Conservation (phyloP, 1,140 invertebrate species). For the Lucilia cuprina region DNA sequence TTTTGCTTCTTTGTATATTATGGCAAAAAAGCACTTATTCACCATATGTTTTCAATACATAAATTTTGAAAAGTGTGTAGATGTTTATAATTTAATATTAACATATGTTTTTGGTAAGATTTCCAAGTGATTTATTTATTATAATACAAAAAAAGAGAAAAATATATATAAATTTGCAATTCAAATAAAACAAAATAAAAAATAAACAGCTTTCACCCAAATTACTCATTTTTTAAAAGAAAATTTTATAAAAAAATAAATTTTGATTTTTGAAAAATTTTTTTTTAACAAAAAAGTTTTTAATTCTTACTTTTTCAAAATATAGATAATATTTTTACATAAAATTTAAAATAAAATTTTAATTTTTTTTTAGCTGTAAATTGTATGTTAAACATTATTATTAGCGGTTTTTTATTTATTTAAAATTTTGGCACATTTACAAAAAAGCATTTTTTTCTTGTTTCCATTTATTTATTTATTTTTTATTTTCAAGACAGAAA, state of each 20-base stretch:
- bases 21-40: neutral
- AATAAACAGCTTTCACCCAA: neutral
- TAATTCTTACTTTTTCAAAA: neutral
- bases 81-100: neutral
- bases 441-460: neutral
- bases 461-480: neutral
- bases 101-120: neutral
- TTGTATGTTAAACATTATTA: neutral
- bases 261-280: neutral
- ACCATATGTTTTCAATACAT: neutral
- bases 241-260: neutral
- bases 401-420: conserved; percentile 1
- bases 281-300: neutral
- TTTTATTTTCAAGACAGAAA: neutral
- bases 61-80: neutral
- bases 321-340: too few relatives aligned
- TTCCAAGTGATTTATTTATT: neutral
- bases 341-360: too few relatives aligned
- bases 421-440: conserved; percentile 13
- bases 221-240: neutral
- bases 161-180: neutral
- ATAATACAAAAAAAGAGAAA: neutral
- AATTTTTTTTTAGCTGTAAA: neutral
- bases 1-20: neutral
- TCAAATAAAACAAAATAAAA: neutral